Evolutionary conservation across 2,113 vertebrate genomes (phyloP).

Genomic region (Electrona antarctica): DNA sequence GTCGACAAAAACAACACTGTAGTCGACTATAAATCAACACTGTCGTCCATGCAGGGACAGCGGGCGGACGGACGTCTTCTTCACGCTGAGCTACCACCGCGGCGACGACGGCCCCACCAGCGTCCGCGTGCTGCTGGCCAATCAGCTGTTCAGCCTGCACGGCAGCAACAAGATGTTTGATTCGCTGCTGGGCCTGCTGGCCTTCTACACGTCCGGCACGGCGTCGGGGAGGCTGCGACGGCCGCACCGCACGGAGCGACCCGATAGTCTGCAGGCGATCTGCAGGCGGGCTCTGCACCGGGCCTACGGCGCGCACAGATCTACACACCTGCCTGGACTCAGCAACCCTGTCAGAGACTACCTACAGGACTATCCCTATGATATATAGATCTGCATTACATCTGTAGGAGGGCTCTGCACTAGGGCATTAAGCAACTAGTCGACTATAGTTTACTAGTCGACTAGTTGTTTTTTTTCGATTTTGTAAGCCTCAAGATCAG

Average conservation of each 20-base stretch:
- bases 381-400: conserved; percentile 70
- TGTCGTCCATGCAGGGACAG: conserved; percentile 88
- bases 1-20: too few relatives aligned
- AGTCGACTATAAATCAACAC: neutral
- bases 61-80: conserved; percentile 90
- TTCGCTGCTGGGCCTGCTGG: conserved; percentile 89
- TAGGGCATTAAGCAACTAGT: too few relatives aligned
- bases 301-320: conserved; percentile 83
- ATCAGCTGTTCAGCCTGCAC: conserved; percentile 85
- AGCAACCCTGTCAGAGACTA: conserved; percentile 84
- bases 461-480: too few relatives aligned
- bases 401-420: conserved; percentile 87
- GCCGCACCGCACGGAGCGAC: conserved; percentile 84
- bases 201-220: conserved; percentile 82
- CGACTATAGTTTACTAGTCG: too few relatives aligned
- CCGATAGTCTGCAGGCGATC: conserved; percentile 88
- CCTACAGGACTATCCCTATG: conserved; percentile 84
- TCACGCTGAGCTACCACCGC: conserved; percentile 94
- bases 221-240: conserved; percentile 84
- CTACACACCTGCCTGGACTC: conserved; percentile 72
- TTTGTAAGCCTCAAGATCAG: too few relatives aligned
- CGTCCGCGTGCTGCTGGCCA: conserved; percentile 87
- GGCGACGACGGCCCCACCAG: conserved; percentile 87
- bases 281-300: conserved; percentile 86
- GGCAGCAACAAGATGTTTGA: conserved; percentile 89